Evolutionary conservation across 2,797 vertebrate species (phyloP).

Genomic region (Ctenosaura bakeri): DNA sequence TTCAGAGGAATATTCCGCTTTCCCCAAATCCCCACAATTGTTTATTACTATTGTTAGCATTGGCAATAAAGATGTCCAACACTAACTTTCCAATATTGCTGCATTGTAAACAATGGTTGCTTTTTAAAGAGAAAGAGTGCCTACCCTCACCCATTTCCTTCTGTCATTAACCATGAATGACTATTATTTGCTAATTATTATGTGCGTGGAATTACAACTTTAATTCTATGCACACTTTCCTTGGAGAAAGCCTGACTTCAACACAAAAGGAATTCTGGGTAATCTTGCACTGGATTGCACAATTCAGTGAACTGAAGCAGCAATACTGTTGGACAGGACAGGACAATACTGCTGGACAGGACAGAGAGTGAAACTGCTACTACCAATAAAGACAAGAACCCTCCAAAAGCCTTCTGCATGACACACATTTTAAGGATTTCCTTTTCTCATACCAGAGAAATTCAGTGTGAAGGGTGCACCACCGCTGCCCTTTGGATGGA

Average conservation of each 20-base stretch:
- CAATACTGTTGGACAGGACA: no score
- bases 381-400: not conserved
- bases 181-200: not conserved
- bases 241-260: not conserved
- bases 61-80: not conserved
- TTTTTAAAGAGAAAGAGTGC: not conserved
- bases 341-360: not conserved
- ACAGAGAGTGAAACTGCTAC: not conserved
- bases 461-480: slow-evolving; percentile 98
- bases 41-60: not conserved
- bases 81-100: not conserved
- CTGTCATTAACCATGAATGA: not conserved
- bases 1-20: not conserved
- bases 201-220: not conserved
- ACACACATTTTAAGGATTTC: slow-evolving; percentile 12
- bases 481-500: slow-evolving; percentile 94
- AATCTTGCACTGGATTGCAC: not conserved
- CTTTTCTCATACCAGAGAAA: slow-evolving; percentile 92
- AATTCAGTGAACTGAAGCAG: not conserved
- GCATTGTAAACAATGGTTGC: not conserved
- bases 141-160: not conserved
- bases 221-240: not conserved
- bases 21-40: not conserved
- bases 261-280: not conserved
- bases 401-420: slow-evolving; percentile 17